Conservation (phyloP, 2,888 invertebrate genomes). For the Lacanobia oleracea region DNA sequence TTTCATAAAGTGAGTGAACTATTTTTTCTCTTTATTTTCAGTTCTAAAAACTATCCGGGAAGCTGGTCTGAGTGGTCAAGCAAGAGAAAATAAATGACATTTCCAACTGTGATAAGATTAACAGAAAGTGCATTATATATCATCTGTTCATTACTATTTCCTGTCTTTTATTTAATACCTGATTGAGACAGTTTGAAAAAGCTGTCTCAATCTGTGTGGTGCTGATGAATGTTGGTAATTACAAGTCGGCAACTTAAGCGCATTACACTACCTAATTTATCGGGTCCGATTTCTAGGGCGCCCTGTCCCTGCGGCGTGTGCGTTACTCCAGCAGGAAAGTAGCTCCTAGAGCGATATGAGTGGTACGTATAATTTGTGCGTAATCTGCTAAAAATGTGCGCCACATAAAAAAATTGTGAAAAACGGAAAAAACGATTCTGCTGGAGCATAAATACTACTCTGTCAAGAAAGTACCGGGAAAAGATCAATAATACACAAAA, state of each 20-base stretch:
- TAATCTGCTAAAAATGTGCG: too few species aligned
- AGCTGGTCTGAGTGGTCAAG: conserved; percentile 88
- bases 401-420: too few species aligned
- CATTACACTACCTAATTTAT: too few species aligned
- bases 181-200: neutral
- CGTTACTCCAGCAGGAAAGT: too few species aligned
- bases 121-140: conserved; percentile 23
- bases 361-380: too few species aligned
- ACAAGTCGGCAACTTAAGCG: neutral
- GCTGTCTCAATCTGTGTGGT: neutral
- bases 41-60: conserved; percentile 87
- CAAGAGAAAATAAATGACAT: conserved; percentile 70
- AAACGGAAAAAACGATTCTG: too few species aligned
- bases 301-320: too few species aligned
- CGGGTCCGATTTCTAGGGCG: too few species aligned
- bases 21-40: conserved; percentile 72
- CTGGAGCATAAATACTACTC: too few species aligned
- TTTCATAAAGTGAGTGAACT: neutral
- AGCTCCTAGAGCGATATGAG: too few species aligned
- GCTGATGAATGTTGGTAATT: neutral
- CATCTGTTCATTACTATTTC: conserved; percentile 8
- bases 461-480: too few species aligned
- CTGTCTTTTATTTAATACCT: neutral
- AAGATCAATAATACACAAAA: too few species aligned
- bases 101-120: conserved; percentile 14